These are phyloP conservation scores for Parnassius apollo DNA, from an alignment of 2,888 invertebrate genomes.

Conservation along the genomic window DNA sequence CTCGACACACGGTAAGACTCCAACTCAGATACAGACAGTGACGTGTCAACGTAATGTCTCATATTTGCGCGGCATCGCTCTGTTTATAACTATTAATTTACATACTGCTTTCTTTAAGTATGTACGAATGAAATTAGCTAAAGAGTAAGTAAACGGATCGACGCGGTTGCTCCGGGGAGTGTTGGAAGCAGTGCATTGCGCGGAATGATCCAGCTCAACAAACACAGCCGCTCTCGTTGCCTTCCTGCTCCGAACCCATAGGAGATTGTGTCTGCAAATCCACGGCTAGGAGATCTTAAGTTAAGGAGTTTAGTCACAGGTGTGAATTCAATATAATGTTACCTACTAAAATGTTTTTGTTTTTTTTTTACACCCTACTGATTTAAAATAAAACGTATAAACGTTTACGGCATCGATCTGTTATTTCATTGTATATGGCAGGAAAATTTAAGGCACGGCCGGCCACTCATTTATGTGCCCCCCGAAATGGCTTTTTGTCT, in stretches of 20 bases:
- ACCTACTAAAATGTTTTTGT: too few relatives aligned
- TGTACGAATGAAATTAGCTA: slow-evolving; percentile 6
- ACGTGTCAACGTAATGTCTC: neutral
- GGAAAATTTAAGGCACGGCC: too few relatives aligned
- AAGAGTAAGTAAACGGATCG: slow-evolving; percentile 1
- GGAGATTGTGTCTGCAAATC: slow-evolving; percentile 91
- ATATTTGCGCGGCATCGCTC: neutral
- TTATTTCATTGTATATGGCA: too few relatives aligned
- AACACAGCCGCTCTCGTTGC: slow-evolving; percentile 91
- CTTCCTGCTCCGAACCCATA: slow-evolving; percentile 89
- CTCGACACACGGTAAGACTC: slow-evolving; percentile 3
- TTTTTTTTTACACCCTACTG: too few relatives aligned
- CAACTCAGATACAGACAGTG: slow-evolving; percentile 3
- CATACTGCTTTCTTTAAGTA: slow-evolving; percentile 2
- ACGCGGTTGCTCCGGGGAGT: slow-evolving; percentile 21
- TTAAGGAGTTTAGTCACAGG: slow-evolving; percentile 46
- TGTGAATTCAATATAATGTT: too few relatives aligned
- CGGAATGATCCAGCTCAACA: slow-evolving; percentile 79
- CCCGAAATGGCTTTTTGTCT: too few relatives aligned
- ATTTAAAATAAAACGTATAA: too few relatives aligned
- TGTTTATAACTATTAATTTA: neutral
- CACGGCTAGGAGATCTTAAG: slow-evolving; percentile 82
- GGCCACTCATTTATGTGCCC: too few relatives aligned
- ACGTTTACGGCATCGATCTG: too few relatives aligned
- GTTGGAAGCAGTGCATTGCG: slow-evolving; percentile 30